Evolutionary conservation across 2,797 vertebrate genomes (phyloP).

Genomic region (Mionectes olivaceus): DNA sequence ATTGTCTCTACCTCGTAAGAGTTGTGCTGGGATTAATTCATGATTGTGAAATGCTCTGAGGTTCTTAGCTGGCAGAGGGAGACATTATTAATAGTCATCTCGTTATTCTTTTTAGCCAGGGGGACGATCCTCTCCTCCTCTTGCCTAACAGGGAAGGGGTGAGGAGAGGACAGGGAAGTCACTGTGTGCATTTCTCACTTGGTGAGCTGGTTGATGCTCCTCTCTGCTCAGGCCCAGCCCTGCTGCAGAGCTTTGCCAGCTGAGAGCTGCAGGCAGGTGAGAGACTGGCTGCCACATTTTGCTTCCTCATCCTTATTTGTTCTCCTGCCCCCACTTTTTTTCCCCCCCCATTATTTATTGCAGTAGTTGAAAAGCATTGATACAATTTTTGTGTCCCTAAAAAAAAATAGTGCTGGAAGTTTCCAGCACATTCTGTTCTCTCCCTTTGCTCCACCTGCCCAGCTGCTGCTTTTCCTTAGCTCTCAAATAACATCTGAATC

Average conservation of each 20-base stretch:
- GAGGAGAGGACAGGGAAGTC: not conserved
- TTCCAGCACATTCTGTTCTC: slow-evolving; percentile 86
- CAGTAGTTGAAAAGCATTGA: not conserved
- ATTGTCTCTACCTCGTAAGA: not conserved
- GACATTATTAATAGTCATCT: not conserved
- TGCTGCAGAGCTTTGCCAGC: slow-evolving; percentile 44
- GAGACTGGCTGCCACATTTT: slow-evolving; percentile 24
- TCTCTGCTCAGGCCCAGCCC: not conserved
- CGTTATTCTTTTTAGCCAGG: not conserved
- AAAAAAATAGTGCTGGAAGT: slow-evolving; percentile 76
- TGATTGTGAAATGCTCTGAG: not conserved
- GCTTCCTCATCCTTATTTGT: not conserved
- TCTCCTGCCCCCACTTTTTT: not conserved
- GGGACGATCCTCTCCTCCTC: not conserved
- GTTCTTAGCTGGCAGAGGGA: not conserved
- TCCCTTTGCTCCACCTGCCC: slow-evolving; percentile 72
- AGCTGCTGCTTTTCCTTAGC: slow-evolving; percentile 55
- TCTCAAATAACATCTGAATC: slow-evolving; percentile 16
- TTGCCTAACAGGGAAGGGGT: not conserved
- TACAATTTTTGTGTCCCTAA: not conserved
- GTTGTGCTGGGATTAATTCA: slow-evolving; percentile 2
- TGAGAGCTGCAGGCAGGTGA: slow-evolving; percentile 22
- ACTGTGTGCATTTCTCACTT: not conserved
- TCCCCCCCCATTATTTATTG: not conserved
- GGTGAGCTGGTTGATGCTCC: not conserved